A percentile compares a stretch with the other conserved stretches of the same genome.
Conservation (phyloP, 2,797 vertebrate species). For the Lacerta bilineata region DNA sequence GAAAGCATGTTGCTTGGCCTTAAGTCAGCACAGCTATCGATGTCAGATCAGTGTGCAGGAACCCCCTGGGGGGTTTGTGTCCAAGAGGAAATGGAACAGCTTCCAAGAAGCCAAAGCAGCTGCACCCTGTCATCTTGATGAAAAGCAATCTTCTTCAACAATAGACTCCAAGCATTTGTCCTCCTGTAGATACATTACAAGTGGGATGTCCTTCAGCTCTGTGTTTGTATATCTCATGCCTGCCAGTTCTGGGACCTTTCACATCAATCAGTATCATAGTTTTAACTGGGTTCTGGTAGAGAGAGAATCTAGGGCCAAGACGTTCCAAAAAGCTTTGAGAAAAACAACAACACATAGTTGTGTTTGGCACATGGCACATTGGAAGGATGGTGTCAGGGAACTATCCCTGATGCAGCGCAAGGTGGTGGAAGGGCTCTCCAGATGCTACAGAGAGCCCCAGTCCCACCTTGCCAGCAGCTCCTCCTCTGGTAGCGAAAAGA, state of each 20-base stretch:
- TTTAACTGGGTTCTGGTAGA: background rate
- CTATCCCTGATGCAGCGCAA: too few species aligned
- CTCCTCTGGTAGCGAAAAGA: too few species aligned
- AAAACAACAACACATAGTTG: background rate
- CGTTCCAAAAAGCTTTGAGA: conserved; percentile 45
- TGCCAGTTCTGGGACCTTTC: conserved; percentile 55
- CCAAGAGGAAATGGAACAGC: conserved; percentile 34
- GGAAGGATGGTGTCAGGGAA: background rate
- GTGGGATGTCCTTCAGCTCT: conserved; percentile 31
- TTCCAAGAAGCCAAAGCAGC: conserved; percentile 59
- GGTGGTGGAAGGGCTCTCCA: too few species aligned
- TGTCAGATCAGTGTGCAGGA: background rate
- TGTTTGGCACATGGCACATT: background rate
- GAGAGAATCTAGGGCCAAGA: conserved; percentile 10
- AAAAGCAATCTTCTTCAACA: conserved; percentile 57
- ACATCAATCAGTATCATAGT: conserved; percentile 64
- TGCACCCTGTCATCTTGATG: conserved; percentile 64
- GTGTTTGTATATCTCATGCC: conserved; percentile 48
- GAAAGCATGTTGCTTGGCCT: background rate
- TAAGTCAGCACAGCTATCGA: background rate
- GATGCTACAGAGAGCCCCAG: too few species aligned
- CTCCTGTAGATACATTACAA: conserved; percentile 57
- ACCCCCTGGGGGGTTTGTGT: conserved; percentile 20
- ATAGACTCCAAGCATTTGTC: conserved; percentile 21
- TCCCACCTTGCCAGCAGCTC: too few species aligned